Evolutionary conservation across 2,113 vertebrate species (phyloP).

Genomic region (Triplophysa rosa): DNA sequence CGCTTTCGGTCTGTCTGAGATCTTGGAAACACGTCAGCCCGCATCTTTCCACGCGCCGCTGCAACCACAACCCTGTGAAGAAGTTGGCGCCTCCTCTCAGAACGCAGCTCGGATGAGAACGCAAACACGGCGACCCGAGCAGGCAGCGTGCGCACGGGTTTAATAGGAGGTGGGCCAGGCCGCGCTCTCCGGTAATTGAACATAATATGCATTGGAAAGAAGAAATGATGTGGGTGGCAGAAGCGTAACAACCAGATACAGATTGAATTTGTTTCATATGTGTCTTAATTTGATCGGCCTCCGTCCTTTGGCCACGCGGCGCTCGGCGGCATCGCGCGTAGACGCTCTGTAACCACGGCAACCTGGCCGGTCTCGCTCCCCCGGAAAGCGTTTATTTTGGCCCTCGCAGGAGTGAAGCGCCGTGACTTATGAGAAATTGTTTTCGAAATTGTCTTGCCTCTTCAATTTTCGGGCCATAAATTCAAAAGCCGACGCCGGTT

Average conservation of each 20-base stretch:
- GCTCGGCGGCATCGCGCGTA: constrained; percentile 38
- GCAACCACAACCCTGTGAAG: background rate
- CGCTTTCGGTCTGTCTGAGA: background rate
- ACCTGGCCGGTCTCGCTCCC: constrained; percentile 61
- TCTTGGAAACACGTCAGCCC: background rate
- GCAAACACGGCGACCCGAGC: background rate
- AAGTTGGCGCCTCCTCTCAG: background rate
- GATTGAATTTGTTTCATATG: constrained; percentile 63
- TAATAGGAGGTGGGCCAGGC: constrained; percentile 10
- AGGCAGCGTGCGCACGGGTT: background rate
- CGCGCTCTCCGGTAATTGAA: constrained; percentile 57
- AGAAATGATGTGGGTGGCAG: constrained; percentile 48
- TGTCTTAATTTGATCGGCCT: constrained; percentile 59
- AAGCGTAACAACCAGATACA: constrained; percentile 57
- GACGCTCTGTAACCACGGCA: constrained; percentile 67
- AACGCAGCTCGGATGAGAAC: background rate
- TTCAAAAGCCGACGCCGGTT: constrained; percentile 65
- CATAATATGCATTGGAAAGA: constrained; percentile 50
- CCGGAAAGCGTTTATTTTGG: constrained; percentile 62
- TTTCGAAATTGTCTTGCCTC: constrained; percentile 72
- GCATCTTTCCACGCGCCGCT: background rate
- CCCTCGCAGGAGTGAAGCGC: constrained; percentile 60
- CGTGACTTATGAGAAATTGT: constrained; percentile 73
- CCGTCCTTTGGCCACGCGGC: constrained; percentile 51
- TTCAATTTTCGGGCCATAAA: constrained; percentile 70